Evolutionary conservation across 2,888 invertebrate genomes (phyloP), one percentile per base, ranked within the genome.

Genomic region (Carterocephalus palaemon): DNA sequence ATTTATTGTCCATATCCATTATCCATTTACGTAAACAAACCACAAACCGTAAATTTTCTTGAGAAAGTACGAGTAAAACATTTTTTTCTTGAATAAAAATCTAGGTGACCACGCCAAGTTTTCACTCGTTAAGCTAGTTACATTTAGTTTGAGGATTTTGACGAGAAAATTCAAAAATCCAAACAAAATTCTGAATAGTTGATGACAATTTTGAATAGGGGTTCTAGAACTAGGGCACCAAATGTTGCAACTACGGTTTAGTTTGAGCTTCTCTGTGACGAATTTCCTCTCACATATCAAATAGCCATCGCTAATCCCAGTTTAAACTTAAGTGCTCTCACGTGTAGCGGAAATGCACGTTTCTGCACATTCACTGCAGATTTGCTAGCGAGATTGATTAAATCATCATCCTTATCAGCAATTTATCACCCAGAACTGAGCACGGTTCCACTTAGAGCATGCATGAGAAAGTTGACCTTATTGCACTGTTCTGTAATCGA

Each of bases 281-380:
- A 43, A 43, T 43, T 43, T 31, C 37, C 43, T 43, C 36, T 43
- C 31, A 43, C 43, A 43, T 37, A 43, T 43, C 22, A 43, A 43
- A 43, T 37, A 22, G 29, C 36, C 36, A 43, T 43, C 17, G 29
- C 43, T 43, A 43, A 43, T 43, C 37, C 29, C 23, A 43, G 36
- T 43, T 37, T 43, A 43, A 43, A 43, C 43, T 34, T 34, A 34
- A 42, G 42, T 42, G 42, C 42, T 34, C 42, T 42, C 34, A 42
- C 42, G 42, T 42, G 34, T 34, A 42, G 42, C 34, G 15, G 28
- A 16, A 15, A 42, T 42, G 42, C 42, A 42, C 34, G 42, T 42
- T 41, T 28, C 34, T 20, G 9, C 13, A 19, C 20, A 42, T 42
- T 34, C 20, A 28, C 10, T 42, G 42, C 20, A 28, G 26, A 42